Conservation (phyloP, 2,113 vertebrate genomes). For the Vimba vimba region DNA sequence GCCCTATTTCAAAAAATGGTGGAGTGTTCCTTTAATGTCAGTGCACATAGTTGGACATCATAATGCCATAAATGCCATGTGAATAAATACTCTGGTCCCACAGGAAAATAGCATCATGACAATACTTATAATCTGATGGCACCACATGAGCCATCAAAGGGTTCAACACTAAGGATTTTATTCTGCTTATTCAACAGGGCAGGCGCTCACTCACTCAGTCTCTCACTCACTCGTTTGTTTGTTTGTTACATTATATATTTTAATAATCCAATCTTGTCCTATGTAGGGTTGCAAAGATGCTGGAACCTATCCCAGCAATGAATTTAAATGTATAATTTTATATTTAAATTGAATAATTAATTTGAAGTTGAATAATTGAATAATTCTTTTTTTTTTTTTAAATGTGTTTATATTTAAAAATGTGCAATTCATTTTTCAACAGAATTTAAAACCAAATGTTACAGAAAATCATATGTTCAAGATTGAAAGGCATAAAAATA, state of each 20-base stretch:
- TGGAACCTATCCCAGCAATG: neutral
- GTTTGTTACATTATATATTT: too few species aligned
- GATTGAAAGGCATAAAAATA: neutral
- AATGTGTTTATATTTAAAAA: neutral
- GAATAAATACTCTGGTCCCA: neutral
- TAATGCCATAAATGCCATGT: neutral
- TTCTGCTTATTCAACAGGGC: too few species aligned
- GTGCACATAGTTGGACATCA: neutral
- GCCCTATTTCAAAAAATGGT: too few species aligned
- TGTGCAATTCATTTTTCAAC: neutral
- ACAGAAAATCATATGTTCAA: neutral
- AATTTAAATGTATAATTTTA: neutral
- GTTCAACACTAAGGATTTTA: too few species aligned
- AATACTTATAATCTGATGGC: neutral
- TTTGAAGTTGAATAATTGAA: neutral
- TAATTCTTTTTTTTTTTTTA: neutral
- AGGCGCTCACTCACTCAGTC: too few species aligned
- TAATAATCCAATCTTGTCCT: too few species aligned
- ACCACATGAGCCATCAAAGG: neutral
- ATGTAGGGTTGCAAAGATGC: too few species aligned
- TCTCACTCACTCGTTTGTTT: too few species aligned
- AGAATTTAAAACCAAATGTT: neutral
- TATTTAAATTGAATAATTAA: too few species aligned
- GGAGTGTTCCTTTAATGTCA: too few species aligned
- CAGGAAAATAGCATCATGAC: neutral